These are phyloP conservation scores for Sarcophaga variegata DNA, from an alignment of 2,888 invertebrate genomes.

Conservation along the genomic window DNA sequence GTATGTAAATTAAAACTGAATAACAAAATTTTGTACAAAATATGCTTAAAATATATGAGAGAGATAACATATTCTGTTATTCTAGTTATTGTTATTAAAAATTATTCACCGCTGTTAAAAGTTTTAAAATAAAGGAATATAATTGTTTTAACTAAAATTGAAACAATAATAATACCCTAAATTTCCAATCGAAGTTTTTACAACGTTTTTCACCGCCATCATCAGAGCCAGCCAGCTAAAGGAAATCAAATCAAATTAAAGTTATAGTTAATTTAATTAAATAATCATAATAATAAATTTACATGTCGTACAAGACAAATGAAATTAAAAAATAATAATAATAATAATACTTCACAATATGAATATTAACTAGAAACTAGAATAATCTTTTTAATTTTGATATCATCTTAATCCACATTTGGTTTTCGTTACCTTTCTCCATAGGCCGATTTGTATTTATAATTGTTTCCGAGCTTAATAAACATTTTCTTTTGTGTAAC, in stretches of 20 bases:
- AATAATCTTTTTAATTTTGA: background rate
- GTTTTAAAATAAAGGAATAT: slow-evolving; percentile 6
- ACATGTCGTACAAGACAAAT: slow-evolving; percentile 31
- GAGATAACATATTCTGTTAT: slow-evolving; percentile 8
- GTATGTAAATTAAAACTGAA: background rate
- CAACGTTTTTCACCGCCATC: slow-evolving; percentile 79
- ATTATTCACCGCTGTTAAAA: slow-evolving; percentile 21
- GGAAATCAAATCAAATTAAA: slow-evolving; percentile 69
- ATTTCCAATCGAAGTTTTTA: slow-evolving; percentile 84
- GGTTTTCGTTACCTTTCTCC: slow-evolving; percentile 39
- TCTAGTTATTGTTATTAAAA: background rate
- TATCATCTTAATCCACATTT: slow-evolving; percentile 60
- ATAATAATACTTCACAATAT: slow-evolving; percentile 10
- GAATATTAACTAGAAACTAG: background rate
- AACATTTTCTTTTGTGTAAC: background rate
- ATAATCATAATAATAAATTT: background rate
- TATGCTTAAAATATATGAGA: slow-evolving; percentile 66
- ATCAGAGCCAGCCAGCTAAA: slow-evolving; percentile 81
- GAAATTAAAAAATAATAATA: slow-evolving; percentile 37
- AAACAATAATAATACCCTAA: slow-evolving; percentile 82
- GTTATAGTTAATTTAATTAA: slow-evolving; percentile 2
- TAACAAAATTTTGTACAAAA: slow-evolving; percentile 67
- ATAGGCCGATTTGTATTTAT: background rate
- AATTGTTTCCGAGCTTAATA: background rate
- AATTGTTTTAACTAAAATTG: slow-evolving; percentile 50